Evolutionary conservation across 1,140 invertebrate species (phyloP).

Genomic region (Lineus longissimus): DNA sequence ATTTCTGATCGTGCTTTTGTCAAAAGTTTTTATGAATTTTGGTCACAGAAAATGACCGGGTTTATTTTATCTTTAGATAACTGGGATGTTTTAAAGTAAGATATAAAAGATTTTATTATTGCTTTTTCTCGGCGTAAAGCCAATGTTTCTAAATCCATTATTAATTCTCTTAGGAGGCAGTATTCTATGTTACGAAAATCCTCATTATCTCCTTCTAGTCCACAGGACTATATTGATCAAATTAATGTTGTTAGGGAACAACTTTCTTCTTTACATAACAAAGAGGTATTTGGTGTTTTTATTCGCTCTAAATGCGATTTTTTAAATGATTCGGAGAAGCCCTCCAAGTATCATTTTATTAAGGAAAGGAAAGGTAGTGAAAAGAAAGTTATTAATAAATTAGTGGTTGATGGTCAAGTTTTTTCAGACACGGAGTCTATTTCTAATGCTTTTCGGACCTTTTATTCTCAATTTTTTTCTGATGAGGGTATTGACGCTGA

Average conservation of each 20-base stretch:
- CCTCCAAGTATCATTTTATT: conserved; percentile 19
- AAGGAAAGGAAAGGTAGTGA: conserved; percentile 14
- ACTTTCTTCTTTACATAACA: conserved; percentile 11
- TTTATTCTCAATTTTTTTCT: conserved; percentile 26
- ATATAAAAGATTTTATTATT: background rate
- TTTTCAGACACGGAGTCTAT: conserved; percentile 13
- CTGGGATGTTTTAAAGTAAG: conserved; percentile 8
- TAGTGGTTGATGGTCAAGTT: conserved; percentile 11
- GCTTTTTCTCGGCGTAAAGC: conserved; percentile 11
- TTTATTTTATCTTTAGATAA: conserved; percentile 22
- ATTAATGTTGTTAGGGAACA: conserved; percentile 1
- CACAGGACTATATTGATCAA: background rate
- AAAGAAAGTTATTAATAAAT: conserved; percentile 14
- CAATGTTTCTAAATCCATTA: conserved; percentile 14
- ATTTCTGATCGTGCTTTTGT: background rate
- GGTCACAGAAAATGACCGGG: conserved; percentile 1
- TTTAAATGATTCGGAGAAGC: conserved; percentile 20
- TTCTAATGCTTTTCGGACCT: conserved; percentile 16
- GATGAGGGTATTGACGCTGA: conserved; percentile 13
- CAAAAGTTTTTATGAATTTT: conserved; percentile 16
- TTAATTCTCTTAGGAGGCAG: background rate
- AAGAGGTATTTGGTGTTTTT: conserved; percentile 11
- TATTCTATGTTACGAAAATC: background rate
- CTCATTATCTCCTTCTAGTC: too few relatives aligned
- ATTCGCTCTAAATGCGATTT: conserved; percentile 15